Conservation (phyloP, 1,140 invertebrate species). For the Drosophila baimaii region DNA sequence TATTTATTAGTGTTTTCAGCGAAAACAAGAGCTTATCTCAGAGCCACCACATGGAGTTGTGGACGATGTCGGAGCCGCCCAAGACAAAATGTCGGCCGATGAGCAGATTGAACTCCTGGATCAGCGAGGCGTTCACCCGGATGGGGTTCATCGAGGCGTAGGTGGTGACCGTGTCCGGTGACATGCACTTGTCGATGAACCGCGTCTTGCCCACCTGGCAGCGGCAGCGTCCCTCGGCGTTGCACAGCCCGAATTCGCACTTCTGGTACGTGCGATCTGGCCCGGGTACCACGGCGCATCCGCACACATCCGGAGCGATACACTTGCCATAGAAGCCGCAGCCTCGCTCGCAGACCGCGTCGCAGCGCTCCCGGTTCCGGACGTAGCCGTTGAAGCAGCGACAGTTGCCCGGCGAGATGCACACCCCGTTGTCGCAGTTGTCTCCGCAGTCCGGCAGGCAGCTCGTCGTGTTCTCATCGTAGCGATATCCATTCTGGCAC, state of each 20-base stretch:
- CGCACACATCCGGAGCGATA: slow-evolving; percentile 75
- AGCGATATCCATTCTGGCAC: slow-evolving; percentile 87
- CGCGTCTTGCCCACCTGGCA: slow-evolving; percentile 70
- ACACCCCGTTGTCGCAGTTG: slow-evolving; percentile 85
- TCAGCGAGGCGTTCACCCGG: slow-evolving; percentile 61
- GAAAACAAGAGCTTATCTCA: slow-evolving; percentile 44
- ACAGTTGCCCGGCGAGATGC: slow-evolving; percentile 85
- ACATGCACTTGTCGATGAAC: slow-evolving; percentile 78
- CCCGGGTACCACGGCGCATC: slow-evolving; percentile 67
- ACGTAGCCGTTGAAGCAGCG: slow-evolving; percentile 87
- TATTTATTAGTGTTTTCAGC: slow-evolving; percentile 32
- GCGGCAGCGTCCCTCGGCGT: slow-evolving; percentile 67
- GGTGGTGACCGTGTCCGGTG: slow-evolving; percentile 77
- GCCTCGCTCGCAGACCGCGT: slow-evolving; percentile 70
- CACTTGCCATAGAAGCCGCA: slow-evolving; percentile 80
- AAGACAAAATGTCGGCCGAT: slow-evolving; percentile 70
- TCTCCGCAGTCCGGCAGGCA: slow-evolving; percentile 77
- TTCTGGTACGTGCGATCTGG: slow-evolving; percentile 63
- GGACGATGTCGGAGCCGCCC: slow-evolving; percentile 22
- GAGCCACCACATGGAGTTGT: slow-evolving; percentile 55
- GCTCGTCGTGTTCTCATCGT: slow-evolving; percentile 74
- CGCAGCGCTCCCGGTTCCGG: slow-evolving; percentile 69
- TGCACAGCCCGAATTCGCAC: slow-evolving; percentile 71
- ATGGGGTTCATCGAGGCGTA: slow-evolving; percentile 72
- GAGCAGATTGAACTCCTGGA: slow-evolving; percentile 73